These are phyloP conservation scores for Limenitis camilla DNA, from an alignment of 2,888 invertebrate species.

Conservation along the genomic window DNA sequence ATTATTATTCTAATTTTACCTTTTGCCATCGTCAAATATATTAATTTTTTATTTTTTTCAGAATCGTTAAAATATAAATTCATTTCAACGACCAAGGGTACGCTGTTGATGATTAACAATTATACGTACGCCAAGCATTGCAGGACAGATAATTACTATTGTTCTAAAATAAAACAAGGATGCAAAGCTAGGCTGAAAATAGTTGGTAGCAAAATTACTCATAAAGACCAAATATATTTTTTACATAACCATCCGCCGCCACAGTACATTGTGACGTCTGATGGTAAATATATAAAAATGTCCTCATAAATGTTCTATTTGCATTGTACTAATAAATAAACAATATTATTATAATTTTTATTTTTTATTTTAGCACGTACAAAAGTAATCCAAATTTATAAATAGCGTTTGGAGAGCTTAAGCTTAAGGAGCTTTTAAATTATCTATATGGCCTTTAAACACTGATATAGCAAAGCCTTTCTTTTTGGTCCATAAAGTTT, in stretches of 20 bases:
- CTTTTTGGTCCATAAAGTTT: no score
- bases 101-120: constrained; percentile 31
- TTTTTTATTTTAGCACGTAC: no score
- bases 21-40: no score
- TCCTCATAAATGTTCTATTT: background rate
- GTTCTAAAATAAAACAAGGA: constrained; percentile 19
- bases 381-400: no score
- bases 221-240: background rate
- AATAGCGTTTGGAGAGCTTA: no score
- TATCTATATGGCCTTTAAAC: no score
- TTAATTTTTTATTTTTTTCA: constrained; percentile 7
- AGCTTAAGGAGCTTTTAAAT: no score
- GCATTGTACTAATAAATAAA: no score
- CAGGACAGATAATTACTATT: constrained; percentile 27
- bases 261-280: background rate
- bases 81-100: constrained; percentile 20
- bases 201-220: background rate
- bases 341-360: no score
- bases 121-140: constrained; percentile 32
- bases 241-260: background rate
- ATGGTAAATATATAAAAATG: background rate
- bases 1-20: no score
- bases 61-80: constrained; percentile 9
- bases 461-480: no score
- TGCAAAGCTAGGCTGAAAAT: constrained; percentile 13